phyloP scores from a whole-genome alignment of 2,113 vertebrate genomes.

The Echinops telfairi region DNA sequence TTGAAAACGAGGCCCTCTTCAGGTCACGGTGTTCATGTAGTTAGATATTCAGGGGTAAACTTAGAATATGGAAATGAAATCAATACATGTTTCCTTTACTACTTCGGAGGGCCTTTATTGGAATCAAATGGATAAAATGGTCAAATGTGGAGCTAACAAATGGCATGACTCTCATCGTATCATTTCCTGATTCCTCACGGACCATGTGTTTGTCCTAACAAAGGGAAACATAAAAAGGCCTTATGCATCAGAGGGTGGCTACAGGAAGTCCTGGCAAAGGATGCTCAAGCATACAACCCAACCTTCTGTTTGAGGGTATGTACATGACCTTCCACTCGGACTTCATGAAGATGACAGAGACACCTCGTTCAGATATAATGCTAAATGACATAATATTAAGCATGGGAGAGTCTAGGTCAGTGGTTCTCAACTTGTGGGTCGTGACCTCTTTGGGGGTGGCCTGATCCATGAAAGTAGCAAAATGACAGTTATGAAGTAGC shows the following conservation, averaged over 20 bases:
- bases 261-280: too few species aligned
- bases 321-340: too few species aligned
- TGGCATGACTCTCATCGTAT: too few species aligned
- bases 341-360: too few species aligned
- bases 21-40: neutral
- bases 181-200: too few species aligned
- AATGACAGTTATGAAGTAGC: too few species aligned
- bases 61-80: neutral
- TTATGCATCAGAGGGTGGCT: too few species aligned
- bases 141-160: neutral
- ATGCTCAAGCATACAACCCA: too few species aligned
- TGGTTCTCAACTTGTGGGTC: too few species aligned
- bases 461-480: too few species aligned
- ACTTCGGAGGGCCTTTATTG: neutral
- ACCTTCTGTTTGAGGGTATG: too few species aligned
- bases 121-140: neutral
- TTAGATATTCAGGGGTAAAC: neutral
- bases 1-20: neutral
- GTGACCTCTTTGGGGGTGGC: too few species aligned
- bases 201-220: neutral
- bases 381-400: neutral
- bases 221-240: neutral
- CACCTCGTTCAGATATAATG: neutral
- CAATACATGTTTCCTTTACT: neutral
- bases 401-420: neutral